Evolutionary conservation across 2,113 vertebrate genomes (phyloP).

Genomic region (Xiphophorus hellerii): DNA sequence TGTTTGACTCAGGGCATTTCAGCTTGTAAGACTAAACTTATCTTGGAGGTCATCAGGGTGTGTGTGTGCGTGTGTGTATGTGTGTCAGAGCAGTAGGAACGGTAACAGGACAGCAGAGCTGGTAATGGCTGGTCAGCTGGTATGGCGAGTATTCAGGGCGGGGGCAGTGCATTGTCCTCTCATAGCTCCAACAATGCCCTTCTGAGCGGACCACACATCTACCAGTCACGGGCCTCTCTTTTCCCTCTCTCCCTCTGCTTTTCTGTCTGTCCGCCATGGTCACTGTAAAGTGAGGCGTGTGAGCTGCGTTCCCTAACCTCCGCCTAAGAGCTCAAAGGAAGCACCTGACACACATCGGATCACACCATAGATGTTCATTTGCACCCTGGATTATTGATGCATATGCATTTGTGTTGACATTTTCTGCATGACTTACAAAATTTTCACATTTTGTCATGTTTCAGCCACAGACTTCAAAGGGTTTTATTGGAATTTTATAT

Average conservation of each 20-base stretch:
- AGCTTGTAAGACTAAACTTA: conserved; percentile 50
- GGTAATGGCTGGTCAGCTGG: conserved; percentile 79
- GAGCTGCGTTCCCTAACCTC: conserved; percentile 36
- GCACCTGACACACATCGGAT: conserved; percentile 13
- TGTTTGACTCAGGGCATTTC: conserved; percentile 26
- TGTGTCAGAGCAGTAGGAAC: conserved; percentile 11
- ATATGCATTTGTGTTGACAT: conserved; percentile 2
- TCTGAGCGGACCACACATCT: conserved; percentile 73
- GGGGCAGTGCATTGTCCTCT: conserved; percentile 79
- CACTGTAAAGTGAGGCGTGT: conserved; percentile 57
- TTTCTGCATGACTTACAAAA: conserved; percentile 18
- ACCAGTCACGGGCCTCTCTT: conserved; percentile 75
- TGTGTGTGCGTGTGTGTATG: conserved; percentile 9
- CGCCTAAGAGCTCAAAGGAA: conserved; percentile 43
- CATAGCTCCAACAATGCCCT: conserved; percentile 77
- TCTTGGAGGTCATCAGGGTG: conserved; percentile 25
- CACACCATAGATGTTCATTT: conserved; percentile 5
- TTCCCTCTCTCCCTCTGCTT: conserved; percentile 49
- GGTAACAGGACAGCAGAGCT: conserved; percentile 62
- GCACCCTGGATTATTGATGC: conserved; percentile 33
- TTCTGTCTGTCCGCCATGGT: conserved; percentile 71
- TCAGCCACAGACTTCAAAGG: no score
- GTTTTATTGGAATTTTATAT: no score
- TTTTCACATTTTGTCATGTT: no score
- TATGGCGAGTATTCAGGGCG: conserved; percentile 78